Conservation (phyloP, 1,140 invertebrate species). For the Leguminivora glycinivorella region DNA sequence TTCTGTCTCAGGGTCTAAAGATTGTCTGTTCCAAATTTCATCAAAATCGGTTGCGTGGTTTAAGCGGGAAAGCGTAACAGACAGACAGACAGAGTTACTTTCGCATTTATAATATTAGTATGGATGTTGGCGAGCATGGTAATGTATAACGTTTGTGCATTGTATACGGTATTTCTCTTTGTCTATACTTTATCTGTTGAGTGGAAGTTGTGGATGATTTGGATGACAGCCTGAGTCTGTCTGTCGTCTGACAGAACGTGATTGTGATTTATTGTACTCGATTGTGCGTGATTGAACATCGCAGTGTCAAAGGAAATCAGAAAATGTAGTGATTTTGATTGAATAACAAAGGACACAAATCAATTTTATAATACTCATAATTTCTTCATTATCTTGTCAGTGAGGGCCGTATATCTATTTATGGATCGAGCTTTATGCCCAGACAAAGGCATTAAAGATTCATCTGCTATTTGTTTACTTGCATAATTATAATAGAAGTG, state of each 20-base stretch:
- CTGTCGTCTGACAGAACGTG: neutral
- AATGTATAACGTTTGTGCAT: too few species aligned
- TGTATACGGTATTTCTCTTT: neutral
- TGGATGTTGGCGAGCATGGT: neutral
- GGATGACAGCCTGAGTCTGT: neutral
- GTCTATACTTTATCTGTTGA: neutral
- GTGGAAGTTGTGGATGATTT: neutral
- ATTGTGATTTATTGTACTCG: neutral
- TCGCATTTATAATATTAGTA: too few species aligned
- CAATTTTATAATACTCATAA: slow-evolving; percentile 13
- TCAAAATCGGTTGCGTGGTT: too few species aligned
- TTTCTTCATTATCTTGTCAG: neutral
- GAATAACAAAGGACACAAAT: slow-evolving; percentile 4
- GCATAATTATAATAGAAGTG: slow-evolving; percentile 43
- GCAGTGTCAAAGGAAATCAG: neutral
- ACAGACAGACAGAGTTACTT: too few species aligned
- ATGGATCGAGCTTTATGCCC: slow-evolving; percentile 28
- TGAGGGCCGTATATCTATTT: neutral
- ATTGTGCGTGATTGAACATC: neutral
- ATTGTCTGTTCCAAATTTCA: too few species aligned
- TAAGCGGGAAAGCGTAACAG: too few species aligned
- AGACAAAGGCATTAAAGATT: slow-evolving; percentile 33
- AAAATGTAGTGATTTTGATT: neutral
- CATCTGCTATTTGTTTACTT: slow-evolving; percentile 46
- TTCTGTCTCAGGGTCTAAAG: too few species aligned